phyloP scores from a whole-genome alignment of 2,888 invertebrate genomes.

The Drosophila neonasuta region DNA sequence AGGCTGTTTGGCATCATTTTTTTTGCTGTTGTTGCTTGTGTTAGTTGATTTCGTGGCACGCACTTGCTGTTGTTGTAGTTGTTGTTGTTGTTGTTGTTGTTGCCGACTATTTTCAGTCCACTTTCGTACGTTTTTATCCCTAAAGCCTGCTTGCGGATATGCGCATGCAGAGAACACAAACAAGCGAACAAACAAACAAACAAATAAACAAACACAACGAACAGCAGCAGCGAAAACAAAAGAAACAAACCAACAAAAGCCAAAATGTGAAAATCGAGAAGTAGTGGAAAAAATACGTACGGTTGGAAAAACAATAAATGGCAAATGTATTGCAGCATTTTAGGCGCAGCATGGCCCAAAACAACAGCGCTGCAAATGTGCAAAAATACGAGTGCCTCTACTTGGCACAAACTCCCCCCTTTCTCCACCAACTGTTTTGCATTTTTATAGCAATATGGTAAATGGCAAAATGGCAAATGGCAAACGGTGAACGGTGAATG shows the following conservation, averaged over 20 bases:
- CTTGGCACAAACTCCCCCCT: background rate
- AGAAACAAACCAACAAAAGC: constrained; percentile 48
- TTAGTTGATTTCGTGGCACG: constrained; percentile 40
- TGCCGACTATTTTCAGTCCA: constrained; percentile 71
- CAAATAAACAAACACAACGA: constrained; percentile 3
- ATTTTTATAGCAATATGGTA: constrained; percentile 73
- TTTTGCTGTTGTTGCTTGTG: constrained; percentile 19
- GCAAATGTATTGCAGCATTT: constrained; percentile 74
- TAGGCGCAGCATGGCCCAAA: constrained; percentile 63
- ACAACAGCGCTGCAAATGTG: constrained; percentile 70
- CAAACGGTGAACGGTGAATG: constrained; percentile 48
- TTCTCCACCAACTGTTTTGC: constrained; percentile 33
- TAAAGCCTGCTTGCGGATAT: constrained; percentile 76
- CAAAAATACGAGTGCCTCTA: constrained; percentile 47
- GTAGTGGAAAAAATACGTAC: constrained; percentile 36
- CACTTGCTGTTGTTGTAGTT: constrained; percentile 29
- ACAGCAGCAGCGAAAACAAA: constrained; percentile 15
- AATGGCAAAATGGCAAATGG: constrained; percentile 71
- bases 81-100: constrained; percentile 23
- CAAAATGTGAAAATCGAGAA: constrained; percentile 36
- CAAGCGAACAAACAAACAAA: constrained; percentile 33
- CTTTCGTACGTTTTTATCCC: constrained; percentile 74
- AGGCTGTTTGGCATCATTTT: constrained; percentile 37
- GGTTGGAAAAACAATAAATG: constrained; percentile 76
- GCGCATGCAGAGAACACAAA: constrained; percentile 36